Evolutionary conservation across 2,113 vertebrate genomes (phyloP), one percentile per base, ranked within the genome.

Genomic region (Podarcis raffonei): DNA sequence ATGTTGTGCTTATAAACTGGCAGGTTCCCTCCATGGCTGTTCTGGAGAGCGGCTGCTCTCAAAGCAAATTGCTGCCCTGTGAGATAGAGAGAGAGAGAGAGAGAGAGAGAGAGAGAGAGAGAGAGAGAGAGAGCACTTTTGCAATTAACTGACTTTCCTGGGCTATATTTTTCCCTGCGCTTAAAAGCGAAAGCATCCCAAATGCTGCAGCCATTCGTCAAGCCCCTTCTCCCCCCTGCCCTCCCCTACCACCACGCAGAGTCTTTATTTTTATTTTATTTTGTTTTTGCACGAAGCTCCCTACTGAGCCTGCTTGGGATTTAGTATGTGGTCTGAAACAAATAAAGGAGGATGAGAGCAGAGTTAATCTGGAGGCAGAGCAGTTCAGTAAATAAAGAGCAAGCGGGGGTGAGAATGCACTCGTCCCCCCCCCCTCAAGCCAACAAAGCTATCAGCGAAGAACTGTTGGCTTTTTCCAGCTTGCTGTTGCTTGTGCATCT

Each of bases 321-420:
- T 95, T 93, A 88, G 89, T 83, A 77, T 92, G 93, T 94, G 88
- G 90, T 90, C 95, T 93, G 93, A 93, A 92, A 90, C 91, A 94
- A 93, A 94, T 90, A 94, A 91, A 86, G 87, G 91, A 90, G 87
- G 75, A 91, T 83, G 16, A 1, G 93, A 91, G 86, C 15, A 84
- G 91, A 95, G 86, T 89, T 89, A 91, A 92, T 90, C 0, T 6
- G 42, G 87, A 94, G 93, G 89, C 92, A 92, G 88, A 91, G 89
- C 66, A 77, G 91, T 92, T 94, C 92, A 92, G 92, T 92, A 95
- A 94, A 96, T 92, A 93, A 94, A 93, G 89, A 91, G 20, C 15
- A 0, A 15, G 69, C 42, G n/a, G 22, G 71, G 0, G 4, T 65
- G 37, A 22, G 89, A 30, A n/a, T n/a, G 3, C 30, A 57, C 23